Evolutionary conservation across 2,888 invertebrate species (phyloP), one percentile per base, ranked within the genome.

Genomic region (Lycaena phlaeas): DNA sequence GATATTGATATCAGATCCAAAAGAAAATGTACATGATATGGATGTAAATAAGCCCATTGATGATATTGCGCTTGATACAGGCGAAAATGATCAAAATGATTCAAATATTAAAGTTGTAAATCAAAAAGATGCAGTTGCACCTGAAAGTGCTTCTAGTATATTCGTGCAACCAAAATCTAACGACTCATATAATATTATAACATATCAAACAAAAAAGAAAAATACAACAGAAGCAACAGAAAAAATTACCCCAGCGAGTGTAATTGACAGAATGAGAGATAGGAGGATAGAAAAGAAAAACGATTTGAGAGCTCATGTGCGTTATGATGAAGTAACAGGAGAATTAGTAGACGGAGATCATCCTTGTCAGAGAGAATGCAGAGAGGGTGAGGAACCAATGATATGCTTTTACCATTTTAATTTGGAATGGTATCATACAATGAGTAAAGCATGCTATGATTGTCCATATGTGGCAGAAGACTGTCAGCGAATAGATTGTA

Each of bases 361-460:
- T 51, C 89, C 90, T 0, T 94, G 94, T 64, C 74, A 86, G 17
- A 87, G 94, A 53, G 81, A 85, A 54, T 94, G 94, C 61, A 72
- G 61, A 14, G 84, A 85, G 46, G 87, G 85, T 0, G 81, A 87
- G 31, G 78, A 87, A 4, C 86, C 89, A 1, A 89, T 89, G 89
- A 85, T 87, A 14, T 94, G 94, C 57, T 85, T 87, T 41, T 94
- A 92, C 59, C 82, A 87, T 53, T 93, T 93, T 56, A 85, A 82
- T n/a, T 59, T 94, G 3, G 96, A 96, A 65, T 91, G 91, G 87
- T 96, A 94, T 68, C 89, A 91, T 52, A 92, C 94, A 0, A 88
- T 95, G 86, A 93, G 94, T 62, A 95, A 95, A 66, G 96, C 96
- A 0, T 96, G 96, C 57, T 94, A 87, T 59, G 78, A 91, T 54